These are phyloP conservation scores for Haliclona indistincta DNA, from an alignment of 37 sponge, comb jelly and placozoan genomes.

Conservation along the genomic window DNA sequence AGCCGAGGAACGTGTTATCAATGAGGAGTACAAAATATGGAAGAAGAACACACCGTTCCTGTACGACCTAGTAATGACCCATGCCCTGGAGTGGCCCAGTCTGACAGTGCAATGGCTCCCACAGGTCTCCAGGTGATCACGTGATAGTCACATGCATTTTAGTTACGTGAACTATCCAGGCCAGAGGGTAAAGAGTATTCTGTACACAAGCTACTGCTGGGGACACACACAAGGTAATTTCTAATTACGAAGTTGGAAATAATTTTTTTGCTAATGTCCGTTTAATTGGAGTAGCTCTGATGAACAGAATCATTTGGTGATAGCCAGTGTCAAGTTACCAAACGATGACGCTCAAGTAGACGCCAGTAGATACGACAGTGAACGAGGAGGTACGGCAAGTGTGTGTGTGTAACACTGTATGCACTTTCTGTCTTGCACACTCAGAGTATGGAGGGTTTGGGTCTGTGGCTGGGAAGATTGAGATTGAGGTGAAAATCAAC, in stretches of 20 bases:
- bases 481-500: constrained; percentile 98
- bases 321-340: constrained; percentile 97
- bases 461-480: constrained; percentile 93
- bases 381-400: constrained; percentile 77
- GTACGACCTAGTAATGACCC: constrained; percentile 97
- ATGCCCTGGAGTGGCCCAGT: constrained; percentile 99
- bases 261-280: background rate
- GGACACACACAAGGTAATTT: constrained; percentile 93
- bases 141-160: constrained; percentile 4
- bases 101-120: constrained; percentile 99
- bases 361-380: constrained; percentile 97
- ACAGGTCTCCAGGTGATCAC: constrained; percentile 68
- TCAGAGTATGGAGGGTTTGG: constrained; percentile 99
- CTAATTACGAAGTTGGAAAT: background rate
- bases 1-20: constrained; percentile 92
- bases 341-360: constrained; percentile 97
- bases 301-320: constrained; percentile 97
- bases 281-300: constrained; percentile 90
- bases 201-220: constrained; percentile 88
- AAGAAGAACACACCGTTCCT: constrained; percentile 99
- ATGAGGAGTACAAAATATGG: constrained; percentile 99
- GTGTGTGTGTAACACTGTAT: background rate
- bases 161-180: constrained; percentile 21
- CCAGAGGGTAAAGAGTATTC: constrained; percentile 97
- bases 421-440: background rate